phyloP scores from a whole-genome alignment of 2,113 vertebrate species.

The Potamarius usumacintae region DNA sequence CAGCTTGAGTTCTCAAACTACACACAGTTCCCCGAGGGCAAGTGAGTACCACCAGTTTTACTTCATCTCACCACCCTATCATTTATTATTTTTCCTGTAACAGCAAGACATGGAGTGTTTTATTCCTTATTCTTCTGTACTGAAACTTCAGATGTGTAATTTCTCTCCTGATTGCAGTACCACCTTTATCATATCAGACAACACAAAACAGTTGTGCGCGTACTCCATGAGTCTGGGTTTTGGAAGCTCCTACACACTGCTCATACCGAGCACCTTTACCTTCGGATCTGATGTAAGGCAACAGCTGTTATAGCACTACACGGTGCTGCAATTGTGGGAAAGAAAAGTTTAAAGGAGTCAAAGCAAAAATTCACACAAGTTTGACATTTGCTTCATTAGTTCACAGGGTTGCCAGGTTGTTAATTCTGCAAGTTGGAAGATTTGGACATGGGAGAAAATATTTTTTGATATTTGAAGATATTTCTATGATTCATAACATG shows the following conservation, averaged over 20 bases:
- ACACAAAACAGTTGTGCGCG: neutral
- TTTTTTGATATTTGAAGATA: neutral
- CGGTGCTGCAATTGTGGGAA: neutral
- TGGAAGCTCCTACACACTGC: constrained; percentile 80
- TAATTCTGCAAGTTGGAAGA: neutral
- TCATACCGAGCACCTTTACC: constrained; percentile 64
- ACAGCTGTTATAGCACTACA: neutral
- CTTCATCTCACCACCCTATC: neutral
- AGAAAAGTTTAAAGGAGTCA: neutral
- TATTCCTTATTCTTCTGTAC: neutral
- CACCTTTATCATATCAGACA: constrained; percentile 33
- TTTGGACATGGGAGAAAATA: neutral
- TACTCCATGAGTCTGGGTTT: constrained; percentile 66
- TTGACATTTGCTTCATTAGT: neutral
- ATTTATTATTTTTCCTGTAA: neutral
- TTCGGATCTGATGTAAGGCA: constrained; percentile 55
- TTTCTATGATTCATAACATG: neutral
- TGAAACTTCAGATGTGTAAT: neutral
- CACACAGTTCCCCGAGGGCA: constrained; percentile 43
- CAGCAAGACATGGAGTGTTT: neutral
- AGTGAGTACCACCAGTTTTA: constrained; percentile 55
- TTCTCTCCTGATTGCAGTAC: constrained; percentile 44
- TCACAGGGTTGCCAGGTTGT: neutral
- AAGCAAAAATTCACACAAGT: neutral
- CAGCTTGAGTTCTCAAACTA: constrained; percentile 57